Conservation (phyloP, 2,797 vertebrate genomes). For the Semotilus atromaculatus region DNA sequence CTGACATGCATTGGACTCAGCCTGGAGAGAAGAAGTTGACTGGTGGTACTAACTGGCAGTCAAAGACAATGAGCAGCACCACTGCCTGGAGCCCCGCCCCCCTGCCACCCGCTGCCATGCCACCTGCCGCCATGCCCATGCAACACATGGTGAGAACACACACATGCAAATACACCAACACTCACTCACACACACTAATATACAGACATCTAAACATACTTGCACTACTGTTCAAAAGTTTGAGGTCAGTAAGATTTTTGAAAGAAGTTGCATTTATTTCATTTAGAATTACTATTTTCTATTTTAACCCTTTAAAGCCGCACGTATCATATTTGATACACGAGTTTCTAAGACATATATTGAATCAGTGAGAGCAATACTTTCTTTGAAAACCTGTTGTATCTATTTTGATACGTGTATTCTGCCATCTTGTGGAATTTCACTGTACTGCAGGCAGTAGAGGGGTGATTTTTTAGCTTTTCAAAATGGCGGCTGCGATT, state of each 20-base stretch:
- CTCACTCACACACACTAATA: not conserved
- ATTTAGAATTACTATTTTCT: not conserved
- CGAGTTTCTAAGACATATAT: no score
- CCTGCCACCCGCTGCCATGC: slow-evolving; percentile 80
- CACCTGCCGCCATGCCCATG: slow-evolving; percentile 78
- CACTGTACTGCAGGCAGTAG: no score
- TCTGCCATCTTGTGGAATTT: no score
- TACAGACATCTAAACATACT: not conserved
- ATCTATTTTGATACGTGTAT: no score
- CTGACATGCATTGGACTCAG: slow-evolving; percentile 83
- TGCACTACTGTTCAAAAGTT: not conserved
- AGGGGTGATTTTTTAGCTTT: no score
- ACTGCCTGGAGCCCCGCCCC: slow-evolving; percentile 78
- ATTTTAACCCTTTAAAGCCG: no score
- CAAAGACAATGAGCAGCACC: slow-evolving; percentile 83
- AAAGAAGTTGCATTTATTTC: not conserved
- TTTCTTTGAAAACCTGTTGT: no score
- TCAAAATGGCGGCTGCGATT: no score
- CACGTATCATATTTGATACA: no score
- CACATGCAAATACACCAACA: slow-evolving; percentile 25
- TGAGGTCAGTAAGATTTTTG: not conserved
- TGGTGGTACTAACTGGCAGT: slow-evolving; percentile 83
- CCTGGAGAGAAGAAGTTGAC: slow-evolving; percentile 84
- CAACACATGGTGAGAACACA: slow-evolving; percentile 83
- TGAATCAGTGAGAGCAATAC: no score